Conservation (phyloP, 1,140 invertebrate species). For the Neodiprion lecontei region DNA sequence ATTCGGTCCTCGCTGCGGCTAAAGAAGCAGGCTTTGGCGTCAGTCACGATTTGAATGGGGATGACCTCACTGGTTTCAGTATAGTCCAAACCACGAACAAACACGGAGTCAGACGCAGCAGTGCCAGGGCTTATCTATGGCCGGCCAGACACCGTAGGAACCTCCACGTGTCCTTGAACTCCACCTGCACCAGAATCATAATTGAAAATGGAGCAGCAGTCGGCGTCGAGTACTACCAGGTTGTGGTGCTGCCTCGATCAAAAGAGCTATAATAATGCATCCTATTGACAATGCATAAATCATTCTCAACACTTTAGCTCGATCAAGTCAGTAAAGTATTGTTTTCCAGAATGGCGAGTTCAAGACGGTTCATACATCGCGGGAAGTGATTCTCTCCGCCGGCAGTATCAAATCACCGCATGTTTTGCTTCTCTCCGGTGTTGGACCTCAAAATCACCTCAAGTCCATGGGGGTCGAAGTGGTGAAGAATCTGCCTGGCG, state of each 20-base stretch:
- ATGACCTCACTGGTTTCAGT: slow-evolving; percentile 57
- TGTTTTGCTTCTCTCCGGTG: slow-evolving; percentile 65
- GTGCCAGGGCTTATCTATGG: slow-evolving; percentile 69
- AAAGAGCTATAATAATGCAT: too few species aligned
- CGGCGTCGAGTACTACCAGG: slow-evolving; percentile 39
- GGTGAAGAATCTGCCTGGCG: slow-evolving; percentile 60
- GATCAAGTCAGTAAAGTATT: slow-evolving; percentile 15
- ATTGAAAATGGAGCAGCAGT: slow-evolving; percentile 30
- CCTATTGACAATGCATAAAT: too few species aligned
- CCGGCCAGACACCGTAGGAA: slow-evolving; percentile 69
- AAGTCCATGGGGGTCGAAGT: slow-evolving; percentile 43
- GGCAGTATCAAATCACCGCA: slow-evolving; percentile 60
- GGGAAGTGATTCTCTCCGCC: slow-evolving; percentile 56
- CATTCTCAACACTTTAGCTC: too few species aligned
- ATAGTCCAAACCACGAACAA: slow-evolving; percentile 64
- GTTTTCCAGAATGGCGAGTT: slow-evolving; percentile 53
- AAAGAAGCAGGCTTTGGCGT: slow-evolving; percentile 63
- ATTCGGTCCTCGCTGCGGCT: slow-evolving; percentile 68
- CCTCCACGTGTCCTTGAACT: slow-evolving; percentile 72
- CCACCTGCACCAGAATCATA: slow-evolving; percentile 67
- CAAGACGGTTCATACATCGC: slow-evolving; percentile 48
- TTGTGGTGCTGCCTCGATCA: slow-evolving; percentile 12
- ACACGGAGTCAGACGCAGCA: slow-evolving; percentile 71
- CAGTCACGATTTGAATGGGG: slow-evolving; percentile 68
- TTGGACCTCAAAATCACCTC: slow-evolving; percentile 64